Conservation (phyloP, 2,113 vertebrate genomes). For the Erythrolamprus reginae region DNA sequence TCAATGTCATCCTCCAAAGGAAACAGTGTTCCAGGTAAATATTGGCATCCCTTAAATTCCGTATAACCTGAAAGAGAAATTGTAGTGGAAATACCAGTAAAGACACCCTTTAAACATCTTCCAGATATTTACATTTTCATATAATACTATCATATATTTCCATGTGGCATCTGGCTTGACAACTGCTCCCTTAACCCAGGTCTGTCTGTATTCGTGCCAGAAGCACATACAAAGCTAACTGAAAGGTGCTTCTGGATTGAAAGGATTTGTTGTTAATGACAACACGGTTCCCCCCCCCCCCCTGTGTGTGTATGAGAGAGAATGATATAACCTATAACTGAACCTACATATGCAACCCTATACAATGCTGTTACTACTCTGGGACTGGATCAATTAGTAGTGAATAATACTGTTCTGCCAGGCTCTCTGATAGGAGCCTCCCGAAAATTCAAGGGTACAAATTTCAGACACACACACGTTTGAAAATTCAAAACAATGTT, state of each 20-base stretch:
- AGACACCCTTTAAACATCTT: background rate
- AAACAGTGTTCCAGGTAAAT: background rate
- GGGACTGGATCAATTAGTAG: too few species aligned
- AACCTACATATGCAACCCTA: too few species aligned
- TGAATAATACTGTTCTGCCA: too few species aligned
- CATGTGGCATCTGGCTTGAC: background rate
- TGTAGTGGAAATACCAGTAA: background rate
- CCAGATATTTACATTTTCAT: background rate
- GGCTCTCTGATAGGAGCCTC: too few species aligned
- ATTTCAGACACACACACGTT: too few species aligned
- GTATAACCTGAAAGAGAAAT: background rate
- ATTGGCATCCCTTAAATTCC: background rate
- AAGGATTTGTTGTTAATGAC: too few species aligned
- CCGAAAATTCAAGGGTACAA: too few species aligned
- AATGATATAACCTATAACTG: too few species aligned
- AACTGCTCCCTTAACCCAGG: background rate
- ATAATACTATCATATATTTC: background rate
- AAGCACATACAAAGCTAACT: background rate
- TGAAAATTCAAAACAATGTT: too few species aligned
- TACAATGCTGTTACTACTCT: too few species aligned
- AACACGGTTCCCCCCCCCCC: too few species aligned
- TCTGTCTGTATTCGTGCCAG: background rate
- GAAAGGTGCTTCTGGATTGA: background rate
- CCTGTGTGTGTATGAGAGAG: too few species aligned
- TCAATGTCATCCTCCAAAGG: background rate